Base-by-base conservation (phyloP, 2,113 vertebrate species). In the Strix aluco region DNA sequence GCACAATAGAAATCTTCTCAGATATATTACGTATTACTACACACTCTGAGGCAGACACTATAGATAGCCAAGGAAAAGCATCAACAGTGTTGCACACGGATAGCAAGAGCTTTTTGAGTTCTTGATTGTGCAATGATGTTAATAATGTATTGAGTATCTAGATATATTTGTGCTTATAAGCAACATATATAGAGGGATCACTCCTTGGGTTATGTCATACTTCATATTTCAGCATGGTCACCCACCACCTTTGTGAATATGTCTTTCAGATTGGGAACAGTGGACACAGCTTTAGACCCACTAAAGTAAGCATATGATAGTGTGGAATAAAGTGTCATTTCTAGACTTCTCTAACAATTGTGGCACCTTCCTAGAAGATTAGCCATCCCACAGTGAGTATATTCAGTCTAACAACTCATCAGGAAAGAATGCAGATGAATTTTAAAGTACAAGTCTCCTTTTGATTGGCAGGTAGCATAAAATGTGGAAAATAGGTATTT, bases 91-190 rank as follows among this genome's bases (percentile, higher is more conserved):
- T 89, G 67, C 38, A 51, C 10, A 10, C 17, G 21, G 54, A 61
- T 3, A 84, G 49, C 0, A 0, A 44, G 27, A 80, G 32, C 15
- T 84, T 91, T 67, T 14, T 27, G n/a, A 77, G 4, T 52, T 30
- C 40, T 34, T 67, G 51, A 55, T 0, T 0, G 0, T 38, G 16
- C 40, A 51, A 19, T 0, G 3, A 65, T 6, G 13, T 47, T 61
- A 69, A 87, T 55, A 47, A 89, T 5, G 3, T 21, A 46, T 21
- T 30, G 2, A 11, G 8, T 57, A 47, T 38, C n/a, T 51, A 46
- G 16, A 40, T 67, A 40, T 32, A 47, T 65, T 70, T 70, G 16
- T 44, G 21, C 15, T 52, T 62, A 19, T 11, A 32, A 66, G 30
- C 9, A 65, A 61, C 14, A 2, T 5, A 17, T 15, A 38, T 17